phyloP scores from a whole-genome alignment of 1,140 invertebrate genomes.

The Leptinotarsa defecta region DNA sequence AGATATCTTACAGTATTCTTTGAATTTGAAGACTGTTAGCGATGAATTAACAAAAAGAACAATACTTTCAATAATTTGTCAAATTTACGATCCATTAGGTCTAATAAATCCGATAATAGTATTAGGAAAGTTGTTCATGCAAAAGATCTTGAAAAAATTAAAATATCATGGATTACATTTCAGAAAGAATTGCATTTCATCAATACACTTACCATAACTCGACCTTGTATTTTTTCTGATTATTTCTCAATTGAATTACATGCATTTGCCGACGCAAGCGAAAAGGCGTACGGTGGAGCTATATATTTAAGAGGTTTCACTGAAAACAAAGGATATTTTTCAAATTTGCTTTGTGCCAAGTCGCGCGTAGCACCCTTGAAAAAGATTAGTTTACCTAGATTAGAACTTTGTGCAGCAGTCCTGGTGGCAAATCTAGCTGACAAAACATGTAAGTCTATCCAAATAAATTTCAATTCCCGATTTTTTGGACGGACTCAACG shows the following conservation, averaged over 20 bases:
- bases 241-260: background rate
- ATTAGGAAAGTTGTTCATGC: slow-evolving; percentile 16
- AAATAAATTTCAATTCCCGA: background rate
- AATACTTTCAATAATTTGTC: slow-evolving; percentile 22
- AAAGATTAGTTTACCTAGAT: no score
- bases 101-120: background rate
- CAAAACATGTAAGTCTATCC: no score
- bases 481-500: no score
- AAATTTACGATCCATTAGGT: slow-evolving; percentile 24
- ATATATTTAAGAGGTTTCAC: background rate
- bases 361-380: no score
- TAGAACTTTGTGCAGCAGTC: no score
- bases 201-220: background rate
- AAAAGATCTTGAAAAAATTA: background rate
- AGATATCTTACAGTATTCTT: no score
- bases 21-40: no score
- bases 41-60: no score
- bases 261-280: background rate
- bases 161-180: slow-evolving; percentile 7
- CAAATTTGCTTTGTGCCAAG: no score
- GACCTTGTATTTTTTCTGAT: background rate
- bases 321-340: no score
- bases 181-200: slow-evolving; percentile 1
- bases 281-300: background rate
- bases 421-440: no score